Base-by-base conservation (phyloP, 2,797 vertebrate genomes). In the Staurois parvus region DNA sequence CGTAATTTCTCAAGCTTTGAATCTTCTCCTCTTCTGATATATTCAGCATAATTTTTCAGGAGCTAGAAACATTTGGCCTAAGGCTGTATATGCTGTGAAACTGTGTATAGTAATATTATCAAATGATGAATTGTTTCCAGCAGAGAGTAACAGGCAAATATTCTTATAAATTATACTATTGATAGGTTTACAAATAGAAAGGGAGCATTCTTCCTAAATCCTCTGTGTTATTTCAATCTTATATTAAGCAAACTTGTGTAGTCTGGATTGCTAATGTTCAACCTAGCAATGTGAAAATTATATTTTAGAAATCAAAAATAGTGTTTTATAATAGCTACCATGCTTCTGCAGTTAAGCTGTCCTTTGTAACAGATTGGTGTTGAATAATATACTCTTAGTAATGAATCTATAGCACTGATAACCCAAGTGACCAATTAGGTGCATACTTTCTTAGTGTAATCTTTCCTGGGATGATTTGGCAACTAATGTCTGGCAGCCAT, bases 141-240 rank as follows among this genome's bases (percentile, higher is more conserved):
- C 69, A 80, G 17, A 80, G 17, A 56, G 79, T 48, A 70, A 13
- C 78, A 34, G 64, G 66, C 28, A 34, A 70, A 66, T 21, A 32
- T 29, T 66, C 78, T 19, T 80, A 34, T 70, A 80, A 70, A 80
- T 79, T 66, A 79, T n/a, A 70, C 30, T 64, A 81, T 67, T 75
- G 81, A 83, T 62, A 67, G 56, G 45, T 15, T 37, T 48, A 34
- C 26, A 67, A 83, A 75, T 83, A 67, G 80, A 75, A 83, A 21
- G 52, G 28, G 42, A 52, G 62, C n/a, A 24, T 75, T 56, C 40
- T 72, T 42, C 59, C 45, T 32, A 75, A 67, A 70, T 75, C 45
- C 8, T 52, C 26, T 32, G 62, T 45, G 6, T 83, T 83, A 62
- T 73, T 81, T 72, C 48, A 12, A 48, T 37, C 48, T 17, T 13